These are phyloP conservation scores for Agelastica alni DNA, from an alignment of 2,888 invertebrate genomes.

Conservation along the genomic window DNA sequence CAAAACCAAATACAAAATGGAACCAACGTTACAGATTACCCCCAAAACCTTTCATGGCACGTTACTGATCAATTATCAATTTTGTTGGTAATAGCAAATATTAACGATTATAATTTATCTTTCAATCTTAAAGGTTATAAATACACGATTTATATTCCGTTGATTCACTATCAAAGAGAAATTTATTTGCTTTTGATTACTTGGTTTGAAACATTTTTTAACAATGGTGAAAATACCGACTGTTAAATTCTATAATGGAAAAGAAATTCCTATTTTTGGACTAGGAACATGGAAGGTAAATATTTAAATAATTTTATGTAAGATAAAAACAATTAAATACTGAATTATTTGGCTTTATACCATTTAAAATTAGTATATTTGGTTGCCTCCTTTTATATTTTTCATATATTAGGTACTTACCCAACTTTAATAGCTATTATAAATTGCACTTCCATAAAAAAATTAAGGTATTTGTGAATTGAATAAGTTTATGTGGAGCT, in stretches of 20 bases:
- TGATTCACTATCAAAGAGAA: conserved; percentile 1
- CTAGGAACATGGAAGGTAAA: conserved; percentile 70
- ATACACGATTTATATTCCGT: background rate
- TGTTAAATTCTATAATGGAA: conserved; percentile 62
- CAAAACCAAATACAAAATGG: too few species aligned
- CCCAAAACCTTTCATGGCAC: too few species aligned
- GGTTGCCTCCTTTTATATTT: background rate
- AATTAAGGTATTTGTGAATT: too few species aligned
- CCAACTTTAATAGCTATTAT: too few species aligned
- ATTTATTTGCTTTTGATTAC: background rate
- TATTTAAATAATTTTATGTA: background rate
- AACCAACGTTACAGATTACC: too few species aligned
- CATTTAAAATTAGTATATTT: background rate
- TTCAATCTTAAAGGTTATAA: background rate
- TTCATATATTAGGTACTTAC: too few species aligned
- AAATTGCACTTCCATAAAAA: too few species aligned
- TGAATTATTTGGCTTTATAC: too few species aligned
- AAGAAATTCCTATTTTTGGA: conserved; percentile 63
- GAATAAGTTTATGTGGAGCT: too few species aligned
- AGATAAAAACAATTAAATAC: background rate
- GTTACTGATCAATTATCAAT: too few species aligned
- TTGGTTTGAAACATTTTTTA: background rate
- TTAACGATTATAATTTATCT: too few species aligned
- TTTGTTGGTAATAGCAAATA: too few species aligned
- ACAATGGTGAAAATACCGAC: conserved; percentile 35